Base-by-base conservation (phyloP, 64 coral and sea anemone species). In the Acropora tenuis region DNA sequence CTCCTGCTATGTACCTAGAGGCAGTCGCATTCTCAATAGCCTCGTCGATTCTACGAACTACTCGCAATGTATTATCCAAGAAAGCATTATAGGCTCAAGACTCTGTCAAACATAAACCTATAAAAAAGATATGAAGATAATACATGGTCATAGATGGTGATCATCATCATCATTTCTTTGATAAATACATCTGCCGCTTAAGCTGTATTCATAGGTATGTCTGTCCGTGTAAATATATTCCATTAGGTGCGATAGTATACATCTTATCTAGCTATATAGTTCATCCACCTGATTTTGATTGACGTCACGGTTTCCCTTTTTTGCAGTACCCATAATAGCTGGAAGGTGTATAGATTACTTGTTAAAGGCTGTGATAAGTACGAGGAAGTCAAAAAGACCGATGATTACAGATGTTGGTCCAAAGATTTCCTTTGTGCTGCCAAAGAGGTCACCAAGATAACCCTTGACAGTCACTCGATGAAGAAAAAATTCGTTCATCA, bases 391-490 rank as follows among this genome's bases (percentile, higher is more conserved):
- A 88, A 88, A 75, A 88, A 88, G 15, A n/a, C 65, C 16, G 72
- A 50, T 40, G 41, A 74, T 74, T 88, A 88, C 48, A 75, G 71
- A 88, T 88, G 86, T 74, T 88, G 69, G 69, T 74, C 86, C 49
- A 88, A 74, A 59, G 86, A 88, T 44, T 88, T 88, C 86, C 73
- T 88, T 8, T 88, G 86, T 88, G 16, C 69, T 50, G 86, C 86
- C 43, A 88, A 88, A 88, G 73, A 88, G 44, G 71, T 75, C 52
- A 63, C 47, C 73, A 75, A 40, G 47, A 88, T 43, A 73, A 88
- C 48, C 45, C 42, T 57, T 52, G 86, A 73, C 48, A 58, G 69
- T 49, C 55, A 75, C 19, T 2, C 3, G 1, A 52, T 75, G 48
- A 75, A 55, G 71, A 88, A 0, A 75, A 48, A 50, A 2, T 48